Evolutionary conservation across 2,888 invertebrate species (phyloP).

Genomic region (Eueremaeus valkanovi): DNA sequence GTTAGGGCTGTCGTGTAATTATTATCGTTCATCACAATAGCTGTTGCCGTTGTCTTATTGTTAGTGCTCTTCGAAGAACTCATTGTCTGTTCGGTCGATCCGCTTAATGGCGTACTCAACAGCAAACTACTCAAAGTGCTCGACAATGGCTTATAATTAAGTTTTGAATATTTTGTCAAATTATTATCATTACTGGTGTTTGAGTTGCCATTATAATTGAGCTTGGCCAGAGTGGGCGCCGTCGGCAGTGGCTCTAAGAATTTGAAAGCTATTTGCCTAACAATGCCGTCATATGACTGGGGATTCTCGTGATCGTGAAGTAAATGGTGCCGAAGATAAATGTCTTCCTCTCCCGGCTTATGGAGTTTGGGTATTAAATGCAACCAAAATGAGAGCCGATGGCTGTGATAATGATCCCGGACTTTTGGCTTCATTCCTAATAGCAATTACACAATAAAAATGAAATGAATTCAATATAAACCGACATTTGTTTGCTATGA

Average conservation of each 20-base stretch:
- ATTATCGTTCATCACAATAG: constrained; percentile 36
- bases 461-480: too few species aligned
- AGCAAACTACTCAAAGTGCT: background rate
- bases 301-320: constrained; percentile 77
- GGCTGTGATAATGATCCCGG: constrained; percentile 89
- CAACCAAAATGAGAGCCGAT: constrained; percentile 91
- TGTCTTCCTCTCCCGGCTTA: constrained; percentile 64
- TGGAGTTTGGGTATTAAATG: constrained; percentile 87
- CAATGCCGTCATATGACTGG: constrained; percentile 81
- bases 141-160: background rate
- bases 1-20: constrained; percentile 85
- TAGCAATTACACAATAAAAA: background rate
- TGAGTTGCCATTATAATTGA: background rate
- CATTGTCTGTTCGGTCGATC: background rate
- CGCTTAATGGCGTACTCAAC: background rate
- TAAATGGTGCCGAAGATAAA: constrained; percentile 70
- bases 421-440: constrained; percentile 80
- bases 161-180: background rate
- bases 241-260: constrained; percentile 30
- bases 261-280: constrained; percentile 53
- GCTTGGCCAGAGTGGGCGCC: background rate
- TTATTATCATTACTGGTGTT: background rate
- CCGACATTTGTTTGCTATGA: too few species aligned
- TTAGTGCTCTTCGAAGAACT: background rate
- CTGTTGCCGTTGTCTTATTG: constrained; percentile 10